Evolutionary conservation across 2,797 vertebrate species (phyloP), one percentile per base, ranked within the genome.

Genomic region (Numenius phaeopus): DNA sequence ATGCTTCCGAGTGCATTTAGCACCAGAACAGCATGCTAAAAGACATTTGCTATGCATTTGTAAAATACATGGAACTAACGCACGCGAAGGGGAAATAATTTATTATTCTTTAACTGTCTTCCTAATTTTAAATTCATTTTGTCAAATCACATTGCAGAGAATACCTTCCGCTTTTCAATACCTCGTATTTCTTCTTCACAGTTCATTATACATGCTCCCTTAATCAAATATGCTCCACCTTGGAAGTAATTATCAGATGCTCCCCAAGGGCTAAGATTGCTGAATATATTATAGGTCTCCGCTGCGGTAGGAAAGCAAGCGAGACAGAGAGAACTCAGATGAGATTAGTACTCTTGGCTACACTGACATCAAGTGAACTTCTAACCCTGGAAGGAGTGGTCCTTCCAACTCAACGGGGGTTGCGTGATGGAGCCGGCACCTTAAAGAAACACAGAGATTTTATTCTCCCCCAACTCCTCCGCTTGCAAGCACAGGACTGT

Each of bases 201-300:
- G 96, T 96, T 97, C 97, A 97, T 98, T 97, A 97, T 94, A 94
- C 94, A 94, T 50, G 85, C 94, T 97, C 94, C 91, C 94, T 97
- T 97, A 97, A 97, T 97, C 97, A 97, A 97, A 97, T 98, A 96
- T 80, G 96, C 97, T 97, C 97, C 96, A 98, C 96, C 97, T 98
- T 96, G 93, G 95, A 97, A 97, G 94, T 97, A 97, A 98, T 97
- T 97, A 97, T 93, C 91, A 97, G 91, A 96, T 95, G 94, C 85
- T 97, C 95, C 97, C 96, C 91, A 95, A 65, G 94, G 97, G 96
- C 91, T 96, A 93, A 34, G 70, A 96, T 76, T 94, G 66, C 76
- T 94, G 96, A 96, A 97, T 97, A 84, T 62, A 97, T 97, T 92
- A 97, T 39, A 64, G 87, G 79, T 87, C 86, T 95, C 73, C 11